phyloP scores from a whole-genome alignment of 2,888 invertebrate species.

The Drosophila macrospina region DNA sequence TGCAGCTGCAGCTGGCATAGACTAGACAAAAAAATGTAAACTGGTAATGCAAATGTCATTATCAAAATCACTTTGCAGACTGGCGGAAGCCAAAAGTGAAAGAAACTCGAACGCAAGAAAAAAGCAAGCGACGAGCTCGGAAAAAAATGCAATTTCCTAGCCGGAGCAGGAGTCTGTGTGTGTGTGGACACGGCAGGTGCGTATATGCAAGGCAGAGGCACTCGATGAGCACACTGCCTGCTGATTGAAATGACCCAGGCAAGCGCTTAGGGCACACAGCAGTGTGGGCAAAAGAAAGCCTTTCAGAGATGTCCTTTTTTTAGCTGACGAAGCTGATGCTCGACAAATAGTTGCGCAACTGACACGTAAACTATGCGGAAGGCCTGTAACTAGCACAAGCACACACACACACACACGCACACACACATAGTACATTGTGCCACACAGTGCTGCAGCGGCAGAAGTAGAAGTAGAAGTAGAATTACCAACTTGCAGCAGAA shows the following conservation, averaged over 20 bases:
- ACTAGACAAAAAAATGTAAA: constrained; percentile 18
- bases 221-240: constrained; percentile 17
- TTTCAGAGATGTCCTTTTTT: constrained; percentile 26
- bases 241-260: constrained; percentile 50
- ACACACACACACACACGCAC: constrained; percentile 17
- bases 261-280: constrained; percentile 13
- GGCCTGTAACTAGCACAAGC: constrained; percentile 60
- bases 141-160: constrained; percentile 50
- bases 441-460: background rate
- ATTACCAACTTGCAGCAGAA: background rate
- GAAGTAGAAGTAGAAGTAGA: constrained; percentile 5
- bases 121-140: too few relatives aligned
- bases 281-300: constrained; percentile 15
- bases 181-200: constrained; percentile 11
- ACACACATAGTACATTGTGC: background rate
- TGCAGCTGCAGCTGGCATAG: constrained; percentile 10
- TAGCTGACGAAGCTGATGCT: constrained; percentile 38
- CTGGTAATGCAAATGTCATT: constrained; percentile 56
- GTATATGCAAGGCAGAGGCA: constrained; percentile 12
- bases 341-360: constrained; percentile 77
- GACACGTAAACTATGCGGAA: constrained; percentile 64
- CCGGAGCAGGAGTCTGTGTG: constrained; percentile 9
- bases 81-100: constrained; percentile 27
- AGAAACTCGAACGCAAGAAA: constrained; percentile 28
- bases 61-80: constrained; percentile 49